Evolutionary conservation across 2,888 invertebrate genomes (phyloP), one percentile per base, ranked within the genome.

Genomic region (Nomada goodeniana): DNA sequence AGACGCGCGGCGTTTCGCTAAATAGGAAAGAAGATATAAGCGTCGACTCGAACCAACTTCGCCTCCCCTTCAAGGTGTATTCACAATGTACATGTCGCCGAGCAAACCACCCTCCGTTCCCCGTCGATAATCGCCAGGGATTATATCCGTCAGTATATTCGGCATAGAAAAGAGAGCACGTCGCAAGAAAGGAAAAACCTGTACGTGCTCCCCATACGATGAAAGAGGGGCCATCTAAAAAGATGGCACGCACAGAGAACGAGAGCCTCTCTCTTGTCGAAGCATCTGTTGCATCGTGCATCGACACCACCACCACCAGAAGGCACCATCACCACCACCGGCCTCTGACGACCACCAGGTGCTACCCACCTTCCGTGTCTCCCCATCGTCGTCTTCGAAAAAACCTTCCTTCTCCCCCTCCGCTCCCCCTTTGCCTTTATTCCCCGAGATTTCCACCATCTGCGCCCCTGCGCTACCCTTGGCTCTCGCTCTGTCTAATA

Each of bases 201-300:
- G 70, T 50, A 53, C 47, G 60, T 75, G 74, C 60, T 73, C 74
- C 65, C 75, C 36, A 75, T 76, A 71, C 53, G 29, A 71, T 61
- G 81, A 7, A 78, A 76, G 80, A 70, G 67, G 86, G 79, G 86
- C 80, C 83, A 88, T 86, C 88, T 89, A 83, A 85, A 89, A 89
- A 88, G 89, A 88, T 88, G 88, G 80, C 84, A 85, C 86, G 89
- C 83, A 86, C 86, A 82, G 83, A 83, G 80, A 84, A 86, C 83
- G 87, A 85, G 83, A 80, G 52, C 52, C 63, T 29, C 64, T 52
- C 69, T 68, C 81, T 76, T 42, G 44, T 76, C 81, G 82, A 75
- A 90, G 92, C 92, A 92, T 92, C 92, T 92, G 92, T 92, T 92
- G 92, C 92, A 90, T 92, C 91, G 89, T 82, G 78, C 86, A 89